phyloP scores from a whole-genome alignment of 35 echinoderm and acorn worm genomes.

The Diadema setosum region DNA sequence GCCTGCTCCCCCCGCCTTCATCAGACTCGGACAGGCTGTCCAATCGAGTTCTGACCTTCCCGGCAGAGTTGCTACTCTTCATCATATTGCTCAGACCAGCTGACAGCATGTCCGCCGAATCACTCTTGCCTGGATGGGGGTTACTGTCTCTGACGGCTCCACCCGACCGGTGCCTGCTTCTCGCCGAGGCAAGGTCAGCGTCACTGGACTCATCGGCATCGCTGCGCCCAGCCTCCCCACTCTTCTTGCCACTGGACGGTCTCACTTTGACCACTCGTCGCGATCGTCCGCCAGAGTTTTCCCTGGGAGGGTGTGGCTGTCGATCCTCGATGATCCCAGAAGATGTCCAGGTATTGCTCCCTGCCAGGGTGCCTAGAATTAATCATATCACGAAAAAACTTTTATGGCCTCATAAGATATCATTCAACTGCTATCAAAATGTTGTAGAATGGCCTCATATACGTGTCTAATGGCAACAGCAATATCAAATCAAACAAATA shows the following conservation, averaged over 20 bases:
- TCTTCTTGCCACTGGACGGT: conserved; percentile 72
- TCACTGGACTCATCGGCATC: conserved; percentile 45
- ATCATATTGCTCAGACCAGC: background rate
- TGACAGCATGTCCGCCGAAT: conserved; percentile 24
- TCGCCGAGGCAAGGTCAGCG: background rate
- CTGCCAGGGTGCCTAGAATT: conserved; percentile 44
- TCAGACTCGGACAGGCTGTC: conserved; percentile 89
- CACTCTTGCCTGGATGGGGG: background rate
- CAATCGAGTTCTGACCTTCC: conserved; percentile 21
- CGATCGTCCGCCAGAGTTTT: conserved; percentile 79
- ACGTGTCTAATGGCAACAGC: no score
- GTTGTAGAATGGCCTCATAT: no score
- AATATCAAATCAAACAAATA: no score
- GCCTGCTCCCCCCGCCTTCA: conserved; percentile 28
- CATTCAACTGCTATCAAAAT: no score
- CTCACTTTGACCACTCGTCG: conserved; percentile 81
- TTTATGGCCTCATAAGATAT: no score
- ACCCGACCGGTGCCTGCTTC: background rate
- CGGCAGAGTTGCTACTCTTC: background rate
- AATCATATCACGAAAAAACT: background rate
- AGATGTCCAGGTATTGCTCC: conserved; percentile 86
- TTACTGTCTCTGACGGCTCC: background rate
- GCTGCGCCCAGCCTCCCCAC: conserved; percentile 1
- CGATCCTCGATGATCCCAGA: conserved; percentile 45
- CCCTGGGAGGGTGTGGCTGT: conserved; percentile 78